Percentiles rank a stretch among this genome's conserved stretches.
Conservation (phyloP, 2,113 vertebrate species). For the Marcusenius ussheri region DNA sequence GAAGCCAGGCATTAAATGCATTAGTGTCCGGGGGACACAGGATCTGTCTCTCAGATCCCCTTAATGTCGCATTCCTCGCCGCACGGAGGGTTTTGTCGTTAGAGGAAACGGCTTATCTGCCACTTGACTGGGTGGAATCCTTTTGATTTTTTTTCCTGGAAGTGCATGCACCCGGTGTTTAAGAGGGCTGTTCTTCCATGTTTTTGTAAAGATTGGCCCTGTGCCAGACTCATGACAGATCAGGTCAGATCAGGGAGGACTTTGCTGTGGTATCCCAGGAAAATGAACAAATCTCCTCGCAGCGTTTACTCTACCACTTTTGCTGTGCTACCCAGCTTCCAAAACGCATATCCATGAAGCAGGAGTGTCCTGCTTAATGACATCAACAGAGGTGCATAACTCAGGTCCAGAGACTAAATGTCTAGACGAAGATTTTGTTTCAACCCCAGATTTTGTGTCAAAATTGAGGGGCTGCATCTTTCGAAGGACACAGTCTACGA, state of each 20-base stretch:
- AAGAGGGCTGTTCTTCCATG: background rate
- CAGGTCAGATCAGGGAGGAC: background rate
- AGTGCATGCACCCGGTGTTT: background rate
- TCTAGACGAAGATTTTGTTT: background rate
- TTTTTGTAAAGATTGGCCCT: conserved; percentile 27
- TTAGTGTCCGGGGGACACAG: conserved; percentile 49
- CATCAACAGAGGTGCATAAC: background rate
- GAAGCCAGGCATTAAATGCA: conserved; percentile 47
- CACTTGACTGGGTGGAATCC: conserved; percentile 20
- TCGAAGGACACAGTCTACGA: background rate
- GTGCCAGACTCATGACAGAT: conserved; percentile 20
- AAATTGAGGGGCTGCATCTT: background rate
- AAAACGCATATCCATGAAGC: background rate
- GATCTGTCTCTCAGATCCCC: conserved; percentile 40
- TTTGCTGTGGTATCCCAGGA: background rate
- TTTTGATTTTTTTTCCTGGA: background rate
- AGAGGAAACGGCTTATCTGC: conserved; percentile 36
- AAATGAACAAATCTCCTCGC: background rate
- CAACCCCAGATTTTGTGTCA: too few relatives aligned
- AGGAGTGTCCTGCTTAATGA: background rate
- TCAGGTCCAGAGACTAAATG: background rate
- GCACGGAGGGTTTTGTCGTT: background rate
- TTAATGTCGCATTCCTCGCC: background rate
- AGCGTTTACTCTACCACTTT: background rate
- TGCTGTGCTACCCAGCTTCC: background rate